Percentiles rank a stretch among this genome's conserved stretches.
phyloP scores from a whole-genome alignment of 1,140 invertebrate species.

The Brachionus angularis region DNA sequence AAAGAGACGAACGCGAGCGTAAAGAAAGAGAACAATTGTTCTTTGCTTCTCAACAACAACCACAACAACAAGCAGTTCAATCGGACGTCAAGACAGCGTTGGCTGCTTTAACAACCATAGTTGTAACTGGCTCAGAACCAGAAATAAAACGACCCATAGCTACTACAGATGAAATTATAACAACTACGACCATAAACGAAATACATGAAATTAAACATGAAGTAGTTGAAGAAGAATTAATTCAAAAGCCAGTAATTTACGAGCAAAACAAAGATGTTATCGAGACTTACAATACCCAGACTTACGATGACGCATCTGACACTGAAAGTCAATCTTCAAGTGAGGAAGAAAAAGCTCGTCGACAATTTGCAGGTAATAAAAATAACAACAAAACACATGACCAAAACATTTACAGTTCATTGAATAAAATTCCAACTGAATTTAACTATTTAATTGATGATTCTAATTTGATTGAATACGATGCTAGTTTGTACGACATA shows the following conservation, averaged over 20 bases:
- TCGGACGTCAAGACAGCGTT: background rate
- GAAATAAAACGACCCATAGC: background rate
- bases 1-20: background rate
- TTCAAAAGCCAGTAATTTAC: background rate
- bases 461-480: slow-evolving; percentile 16
- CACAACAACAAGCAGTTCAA: background rate
- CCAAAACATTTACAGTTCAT: no score
- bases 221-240: background rate
- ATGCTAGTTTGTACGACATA: background rate
- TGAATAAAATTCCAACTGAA: background rate
- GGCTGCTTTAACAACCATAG: background rate
- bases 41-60: no score
- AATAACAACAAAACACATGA: background rate
- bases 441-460: slow-evolving; percentile 2
- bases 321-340: slow-evolving; percentile 1
- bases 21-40: slow-evolving; percentile 2
- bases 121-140: background rate
- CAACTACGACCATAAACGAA: background rate
- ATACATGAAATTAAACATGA: background rate
- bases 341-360: slow-evolving; percentile 9
- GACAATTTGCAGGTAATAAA: slow-evolving; percentile 24
- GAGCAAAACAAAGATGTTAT: slow-evolving; percentile 1
- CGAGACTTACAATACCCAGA: background rate
- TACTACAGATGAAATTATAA: slow-evolving; percentile 10
- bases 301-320: background rate